Base-by-base conservation (phyloP, 2,888 invertebrate genomes). In the Caenorhabditis sp. region DNA sequence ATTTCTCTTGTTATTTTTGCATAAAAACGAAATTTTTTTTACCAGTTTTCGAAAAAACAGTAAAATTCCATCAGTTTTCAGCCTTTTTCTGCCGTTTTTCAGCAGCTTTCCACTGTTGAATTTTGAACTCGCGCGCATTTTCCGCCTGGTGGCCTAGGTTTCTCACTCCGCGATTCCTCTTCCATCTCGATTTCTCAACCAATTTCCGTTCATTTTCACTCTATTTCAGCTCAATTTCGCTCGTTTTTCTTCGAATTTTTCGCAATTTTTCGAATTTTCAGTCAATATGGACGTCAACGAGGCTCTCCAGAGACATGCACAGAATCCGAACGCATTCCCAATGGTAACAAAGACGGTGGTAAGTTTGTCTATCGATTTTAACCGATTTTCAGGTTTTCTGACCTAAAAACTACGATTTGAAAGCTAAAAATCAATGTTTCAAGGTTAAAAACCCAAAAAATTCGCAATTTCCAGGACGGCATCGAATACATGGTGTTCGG, bases 271-370 rank as follows among this genome's bases (percentile, higher is more conserved):
- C 28, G 14, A 47, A 51, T 66, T 75, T 75, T 58, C 64, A 38
- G 10, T 38, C 6, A 64, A 58, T 59, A 86, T 86, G 85, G 84
- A 86, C 47, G 80, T 84, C 6, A 68, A 81, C 4, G 81, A 75
- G 14, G 76, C 79, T 3, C 77, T 86, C 6, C 81, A 82, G 44
- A 77, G 69, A 10, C 49, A 82, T 24, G 72, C 64, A 2, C 54
- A 68, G 10, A 59, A 49, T n/a, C 68, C 80, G 24, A 80, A 76
- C 6, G 73, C 77, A n/a, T 77, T 49, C 7, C 72, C 77, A 26
- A 56, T 82, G 14, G 47, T 61, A 24, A 85, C 85, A 64, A 76
- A 85, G 12, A 74, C 74, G 10, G 77, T 76, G 31, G 87, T 85
- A n/a, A 51, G 86, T 85, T 28, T 12, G 12, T 47, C 4, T 16